Conservation (phyloP, 1,140 invertebrate species). For the Drosophila rhopaloa region DNA sequence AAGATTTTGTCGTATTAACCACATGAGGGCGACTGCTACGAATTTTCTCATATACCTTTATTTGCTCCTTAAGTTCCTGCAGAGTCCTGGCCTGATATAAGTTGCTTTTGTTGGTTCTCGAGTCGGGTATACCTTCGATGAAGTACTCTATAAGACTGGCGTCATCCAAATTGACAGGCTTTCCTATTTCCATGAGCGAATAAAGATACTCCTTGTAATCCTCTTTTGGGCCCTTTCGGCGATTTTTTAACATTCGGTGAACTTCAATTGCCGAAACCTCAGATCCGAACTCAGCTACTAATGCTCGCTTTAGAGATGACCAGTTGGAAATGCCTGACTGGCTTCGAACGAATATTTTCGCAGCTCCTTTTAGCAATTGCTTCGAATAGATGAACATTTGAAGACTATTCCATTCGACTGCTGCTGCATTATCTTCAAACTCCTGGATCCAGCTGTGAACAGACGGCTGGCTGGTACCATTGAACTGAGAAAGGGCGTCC, state of each 20-base stretch:
- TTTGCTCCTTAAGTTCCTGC: background rate
- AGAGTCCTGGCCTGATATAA: no score
- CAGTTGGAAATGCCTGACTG: background rate
- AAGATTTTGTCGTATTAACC: background rate
- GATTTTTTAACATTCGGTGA: background rate
- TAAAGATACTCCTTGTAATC: background rate
- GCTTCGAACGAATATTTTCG: constrained; percentile 2
- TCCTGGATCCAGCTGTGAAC: no score
- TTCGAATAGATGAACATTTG: no score
- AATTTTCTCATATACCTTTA: background rate
- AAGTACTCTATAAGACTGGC: no score
- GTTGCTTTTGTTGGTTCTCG: no score
- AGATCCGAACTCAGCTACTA: background rate
- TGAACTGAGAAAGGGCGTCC: no score
- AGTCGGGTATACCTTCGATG: no score
- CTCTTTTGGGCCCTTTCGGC: background rate
- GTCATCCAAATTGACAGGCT: no score
- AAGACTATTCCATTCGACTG: no score
- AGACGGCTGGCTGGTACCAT: no score
- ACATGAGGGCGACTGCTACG: background rate
- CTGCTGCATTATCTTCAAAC: no score
- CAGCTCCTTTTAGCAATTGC: no score
- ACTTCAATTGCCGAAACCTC: constrained; percentile 9
- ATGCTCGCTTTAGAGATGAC: background rate
- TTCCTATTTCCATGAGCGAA: background rate